A percentile compares a stretch with the other conserved stretches of the same genome.
These are phyloP conservation scores for Pandemis heparana DNA, from an alignment of 2,888 invertebrate species.

Conservation along the genomic window DNA sequence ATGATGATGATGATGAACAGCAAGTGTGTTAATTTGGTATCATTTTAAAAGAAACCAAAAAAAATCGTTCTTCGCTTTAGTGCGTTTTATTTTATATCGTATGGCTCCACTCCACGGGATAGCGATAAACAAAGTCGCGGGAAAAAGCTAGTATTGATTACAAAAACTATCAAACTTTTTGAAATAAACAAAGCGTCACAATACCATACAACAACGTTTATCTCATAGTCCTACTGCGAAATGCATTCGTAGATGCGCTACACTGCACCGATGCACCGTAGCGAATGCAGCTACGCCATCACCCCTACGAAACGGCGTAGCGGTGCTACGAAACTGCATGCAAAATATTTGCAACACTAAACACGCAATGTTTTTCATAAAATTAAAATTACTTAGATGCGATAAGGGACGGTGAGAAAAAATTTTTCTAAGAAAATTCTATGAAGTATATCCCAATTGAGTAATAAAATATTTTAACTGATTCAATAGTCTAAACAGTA, in stretches of 20 bases:
- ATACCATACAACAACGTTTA: background rate
- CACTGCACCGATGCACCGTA: conserved; percentile 79
- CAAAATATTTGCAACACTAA: conserved; percentile 57
- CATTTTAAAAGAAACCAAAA: too few species aligned
- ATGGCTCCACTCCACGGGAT: too few species aligned
- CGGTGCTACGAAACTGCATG: conserved; percentile 78
- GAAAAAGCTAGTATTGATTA: too few species aligned
- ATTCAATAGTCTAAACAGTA: too few species aligned
- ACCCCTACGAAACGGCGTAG: conserved; percentile 71
- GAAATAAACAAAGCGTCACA: background rate
- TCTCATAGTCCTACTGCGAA: conserved; percentile 47
- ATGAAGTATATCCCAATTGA: background rate
- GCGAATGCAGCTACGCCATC: conserved; percentile 74
- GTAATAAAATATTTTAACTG: too few species aligned
- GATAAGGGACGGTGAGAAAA: background rate
- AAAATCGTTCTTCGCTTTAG: too few species aligned
- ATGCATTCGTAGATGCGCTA: conserved; percentile 61
- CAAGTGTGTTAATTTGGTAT: too few species aligned
- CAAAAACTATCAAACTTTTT: background rate
- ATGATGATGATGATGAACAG: too few species aligned
- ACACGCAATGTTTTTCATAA: background rate
- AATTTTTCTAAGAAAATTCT: background rate
- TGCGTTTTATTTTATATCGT: too few species aligned
- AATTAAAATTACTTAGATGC: background rate
- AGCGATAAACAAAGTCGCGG: too few species aligned